These are phyloP conservation scores for Spea multiplicata DNA, from an alignment of 2,113 vertebrate species.

Conservation along the genomic window DNA sequence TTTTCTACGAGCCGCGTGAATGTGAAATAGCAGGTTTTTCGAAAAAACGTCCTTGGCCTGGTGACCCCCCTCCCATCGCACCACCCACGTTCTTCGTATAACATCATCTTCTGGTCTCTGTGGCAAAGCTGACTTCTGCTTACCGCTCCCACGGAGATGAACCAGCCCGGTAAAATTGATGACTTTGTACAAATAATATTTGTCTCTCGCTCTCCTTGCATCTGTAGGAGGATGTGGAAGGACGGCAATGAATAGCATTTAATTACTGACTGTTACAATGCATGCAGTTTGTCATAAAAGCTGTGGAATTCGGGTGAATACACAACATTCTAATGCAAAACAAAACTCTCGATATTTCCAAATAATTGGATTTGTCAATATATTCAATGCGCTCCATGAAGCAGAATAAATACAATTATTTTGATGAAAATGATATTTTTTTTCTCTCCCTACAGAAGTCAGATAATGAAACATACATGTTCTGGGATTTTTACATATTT, in stretches of 20 bases:
- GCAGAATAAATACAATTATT: constrained; percentile 30
- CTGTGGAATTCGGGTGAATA: background rate
- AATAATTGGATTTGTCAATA: constrained; percentile 29
- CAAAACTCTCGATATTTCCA: background rate
- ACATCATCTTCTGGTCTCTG: constrained; percentile 22
- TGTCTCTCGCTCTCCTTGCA: background rate
- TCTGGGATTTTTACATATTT: too few relatives aligned
- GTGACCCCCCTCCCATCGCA: constrained; percentile 3
- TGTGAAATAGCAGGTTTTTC: constrained; percentile 2
- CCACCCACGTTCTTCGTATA: constrained; percentile 21
- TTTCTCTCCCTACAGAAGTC: background rate
- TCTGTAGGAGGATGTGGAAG: background rate
- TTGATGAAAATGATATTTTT: constrained; percentile 9
- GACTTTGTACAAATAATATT: constrained; percentile 28
- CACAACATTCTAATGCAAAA: background rate
- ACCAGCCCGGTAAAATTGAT: constrained; percentile 26
- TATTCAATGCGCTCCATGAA: constrained; percentile 19
- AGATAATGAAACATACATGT: background rate
- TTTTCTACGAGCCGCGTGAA: background rate
- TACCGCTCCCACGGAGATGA: constrained; percentile 24
- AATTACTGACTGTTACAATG: constrained; percentile 8
- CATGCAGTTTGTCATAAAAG: background rate
- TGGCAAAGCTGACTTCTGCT: constrained; percentile 28
- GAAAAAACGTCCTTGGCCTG: constrained; percentile 21
- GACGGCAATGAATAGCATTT: constrained; percentile 11